These are phyloP conservation scores for Mythimna albipuncta DNA, from an alignment of 2,888 invertebrate genomes.

Conservation along the genomic window DNA sequence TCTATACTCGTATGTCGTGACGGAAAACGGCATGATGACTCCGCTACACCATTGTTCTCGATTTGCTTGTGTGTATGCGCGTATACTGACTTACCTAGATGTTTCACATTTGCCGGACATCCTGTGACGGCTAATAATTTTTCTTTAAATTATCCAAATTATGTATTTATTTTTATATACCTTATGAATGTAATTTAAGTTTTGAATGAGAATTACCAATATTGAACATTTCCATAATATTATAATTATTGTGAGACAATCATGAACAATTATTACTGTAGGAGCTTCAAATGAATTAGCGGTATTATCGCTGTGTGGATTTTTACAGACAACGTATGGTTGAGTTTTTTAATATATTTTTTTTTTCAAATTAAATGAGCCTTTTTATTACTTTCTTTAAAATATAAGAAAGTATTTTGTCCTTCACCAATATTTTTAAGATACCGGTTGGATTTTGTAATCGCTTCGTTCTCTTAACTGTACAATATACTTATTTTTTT, in stretches of 20 bases:
- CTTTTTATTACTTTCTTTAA: background rate
- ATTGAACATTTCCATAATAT: background rate
- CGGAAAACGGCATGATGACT: too few species aligned
- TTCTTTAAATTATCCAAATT: background rate
- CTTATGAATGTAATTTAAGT: background rate
- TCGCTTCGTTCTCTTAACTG: background rate
- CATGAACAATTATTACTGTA: too few species aligned
- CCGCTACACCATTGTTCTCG: too few species aligned
- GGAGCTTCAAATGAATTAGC: too few species aligned
- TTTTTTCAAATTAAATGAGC: background rate
- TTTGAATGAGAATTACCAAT: background rate
- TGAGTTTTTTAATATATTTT: background rate
- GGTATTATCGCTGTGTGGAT: too few species aligned
- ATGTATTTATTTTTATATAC: background rate
- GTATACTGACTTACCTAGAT: too few species aligned
- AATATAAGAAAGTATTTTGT: background rate
- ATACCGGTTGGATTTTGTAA: background rate
- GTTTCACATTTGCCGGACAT: too few species aligned
- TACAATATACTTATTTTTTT: background rate
- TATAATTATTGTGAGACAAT: background rate
- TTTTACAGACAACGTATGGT: background rate
- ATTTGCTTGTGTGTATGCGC: too few species aligned
- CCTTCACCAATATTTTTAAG: too few species aligned
- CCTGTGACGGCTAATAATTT: background rate
- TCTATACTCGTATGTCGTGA: too few species aligned